phyloP scores from a whole-genome alignment of 1,140 invertebrate species.

The Diabrotica virgifera region DNA sequence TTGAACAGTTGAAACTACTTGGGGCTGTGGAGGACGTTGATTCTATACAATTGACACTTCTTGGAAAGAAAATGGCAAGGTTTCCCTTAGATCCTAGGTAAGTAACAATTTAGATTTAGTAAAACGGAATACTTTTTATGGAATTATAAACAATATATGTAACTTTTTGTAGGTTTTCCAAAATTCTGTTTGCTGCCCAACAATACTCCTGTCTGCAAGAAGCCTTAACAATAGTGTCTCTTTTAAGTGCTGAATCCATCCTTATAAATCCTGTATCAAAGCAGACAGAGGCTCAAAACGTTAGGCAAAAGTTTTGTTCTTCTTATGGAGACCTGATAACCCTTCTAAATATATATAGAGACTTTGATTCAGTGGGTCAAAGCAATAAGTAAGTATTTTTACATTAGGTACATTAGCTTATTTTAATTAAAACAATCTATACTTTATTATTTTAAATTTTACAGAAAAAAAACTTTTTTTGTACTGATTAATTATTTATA shows the following conservation, averaged over 20 bases:
- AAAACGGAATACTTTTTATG: too few relatives aligned
- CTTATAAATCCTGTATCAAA: slow-evolving; percentile 58
- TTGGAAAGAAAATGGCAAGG: slow-evolving; percentile 82
- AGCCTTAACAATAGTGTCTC: slow-evolving; percentile 60
- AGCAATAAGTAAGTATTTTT: not conserved
- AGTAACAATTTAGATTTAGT: not conserved
- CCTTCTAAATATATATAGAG: slow-evolving; percentile 82
- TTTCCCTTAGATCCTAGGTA: slow-evolving; percentile 88
- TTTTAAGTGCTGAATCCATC: slow-evolving; percentile 59
- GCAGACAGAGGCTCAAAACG: slow-evolving; percentile 64
- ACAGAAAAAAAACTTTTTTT: too few relatives aligned
- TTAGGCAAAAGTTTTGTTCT: slow-evolving; percentile 79
- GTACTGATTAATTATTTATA: too few relatives aligned
- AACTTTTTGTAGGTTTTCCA: slow-evolving; percentile 61
- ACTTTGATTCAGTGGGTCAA: not conserved
- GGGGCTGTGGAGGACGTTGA: slow-evolving; percentile 65
- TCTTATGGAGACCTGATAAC: slow-evolving; percentile 91
- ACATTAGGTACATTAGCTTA: too few relatives aligned
- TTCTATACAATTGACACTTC: slow-evolving; percentile 63
- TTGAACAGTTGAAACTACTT: slow-evolving; percentile 69
- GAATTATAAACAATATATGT: too few relatives aligned
- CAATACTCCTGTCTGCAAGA: slow-evolving; percentile 84
- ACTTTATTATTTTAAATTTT: too few relatives aligned
- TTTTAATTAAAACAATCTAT: too few relatives aligned
- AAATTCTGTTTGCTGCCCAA: slow-evolving; percentile 74